These are phyloP conservation scores for Drosophila lacteicornis DNA, from an alignment of 1,140 invertebrate species.

Conservation along the genomic window DNA sequence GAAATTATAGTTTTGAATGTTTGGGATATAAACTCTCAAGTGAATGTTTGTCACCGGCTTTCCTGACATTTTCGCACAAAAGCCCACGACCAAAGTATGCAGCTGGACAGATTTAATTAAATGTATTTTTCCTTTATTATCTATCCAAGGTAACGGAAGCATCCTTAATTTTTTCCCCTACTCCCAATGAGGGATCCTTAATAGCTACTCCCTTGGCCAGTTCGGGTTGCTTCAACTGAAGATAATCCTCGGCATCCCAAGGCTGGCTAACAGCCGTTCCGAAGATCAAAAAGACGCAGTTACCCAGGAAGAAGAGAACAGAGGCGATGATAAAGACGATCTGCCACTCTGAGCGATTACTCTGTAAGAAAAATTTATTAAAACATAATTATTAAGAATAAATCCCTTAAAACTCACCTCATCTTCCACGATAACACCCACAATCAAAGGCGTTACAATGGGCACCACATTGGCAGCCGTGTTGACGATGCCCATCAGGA, in stretches of 20 bases:
- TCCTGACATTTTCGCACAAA: no score
- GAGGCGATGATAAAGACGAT: constrained; percentile 91
- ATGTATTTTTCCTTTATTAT: background rate
- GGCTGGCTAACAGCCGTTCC: constrained; percentile 87
- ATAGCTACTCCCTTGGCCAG: background rate
- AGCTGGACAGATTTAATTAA: background rate
- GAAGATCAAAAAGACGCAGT: constrained; percentile 89
- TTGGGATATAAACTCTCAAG: no score
- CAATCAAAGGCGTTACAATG: constrained; percentile 89
- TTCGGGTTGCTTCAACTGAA: constrained; percentile 12
- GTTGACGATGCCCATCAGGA: constrained; percentile 89
- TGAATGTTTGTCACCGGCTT: no score
- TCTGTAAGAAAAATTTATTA: constrained; percentile 67
- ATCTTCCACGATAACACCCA: constrained; percentile 87
- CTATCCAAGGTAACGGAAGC: background rate
- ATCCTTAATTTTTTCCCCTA: background rate
- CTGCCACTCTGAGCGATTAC: constrained; percentile 88
- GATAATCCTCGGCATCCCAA: constrained; percentile 87
- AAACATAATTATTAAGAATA: background rate
- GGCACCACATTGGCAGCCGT: constrained; percentile 89
- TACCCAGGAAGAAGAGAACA: constrained; percentile 89
- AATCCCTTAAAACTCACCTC: constrained; percentile 84
- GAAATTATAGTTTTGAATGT: no score
- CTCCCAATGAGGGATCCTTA: background rate
- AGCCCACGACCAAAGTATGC: no score